Evolutionary conservation across 2,888 invertebrate species (phyloP), one percentile per base, ranked within the genome.

Genomic region (Sminthurides aquaticus): DNA sequence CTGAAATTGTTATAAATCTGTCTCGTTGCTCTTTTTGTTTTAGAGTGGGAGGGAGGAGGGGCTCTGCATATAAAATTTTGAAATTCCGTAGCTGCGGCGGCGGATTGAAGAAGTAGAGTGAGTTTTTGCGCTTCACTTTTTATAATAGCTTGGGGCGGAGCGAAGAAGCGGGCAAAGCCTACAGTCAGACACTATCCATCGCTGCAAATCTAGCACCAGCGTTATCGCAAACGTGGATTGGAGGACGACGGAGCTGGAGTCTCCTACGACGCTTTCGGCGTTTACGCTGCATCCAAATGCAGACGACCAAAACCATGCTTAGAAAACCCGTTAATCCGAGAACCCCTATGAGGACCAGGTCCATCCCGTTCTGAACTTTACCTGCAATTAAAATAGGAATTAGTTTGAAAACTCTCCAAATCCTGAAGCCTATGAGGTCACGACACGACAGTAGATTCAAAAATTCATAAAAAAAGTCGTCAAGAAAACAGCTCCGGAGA

Each of bases 241-340:
- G 81, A 20, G 76, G 76, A 27, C 74, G 74, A 20, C 75, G 74
- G 1, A 73, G 67, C 27, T 71, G 72, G 49, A 69, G 68, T 27
- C 72, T 65, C 80, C 81, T 79, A 78, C 75, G 67, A 56, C 74
- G 69, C 60, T 71, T 77, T 72, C 69, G 74, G 66, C 71, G 68
- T 60, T 78, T 79, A 65, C 83, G 80, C 75, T 85, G 84, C 75
- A 85, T 86, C 76, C 84, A 78, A 66, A 85, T 79, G 78, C 83
- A 83, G 64, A 81, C 67, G 18, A 78, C 63, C 26, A 77, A 70
- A 56, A 76, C 76, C 61, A 83, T 74, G 34, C 79, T 79, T 70
- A 84, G 75, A 64, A 82, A 80, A 67, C 81, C 79, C 67, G 81
- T 79, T 66, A 79, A 78, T 69, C 79, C 81, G 66, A 80, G 80